These are phyloP conservation scores for Gonatopus flavifemur DNA, from an alignment of 1,140 invertebrate species.

Conservation along the genomic window DNA sequence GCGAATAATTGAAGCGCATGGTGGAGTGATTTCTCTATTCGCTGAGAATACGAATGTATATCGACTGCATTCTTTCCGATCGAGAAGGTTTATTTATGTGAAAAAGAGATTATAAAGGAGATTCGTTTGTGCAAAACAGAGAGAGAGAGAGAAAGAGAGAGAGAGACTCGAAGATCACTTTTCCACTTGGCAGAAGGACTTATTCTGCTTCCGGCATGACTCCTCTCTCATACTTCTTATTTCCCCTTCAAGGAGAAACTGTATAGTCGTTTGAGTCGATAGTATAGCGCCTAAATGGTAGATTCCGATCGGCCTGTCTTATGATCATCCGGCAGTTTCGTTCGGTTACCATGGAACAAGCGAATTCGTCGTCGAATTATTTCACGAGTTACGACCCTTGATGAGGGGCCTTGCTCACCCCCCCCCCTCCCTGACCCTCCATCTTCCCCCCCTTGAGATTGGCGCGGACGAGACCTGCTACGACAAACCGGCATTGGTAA, in stretches of 20 bases:
- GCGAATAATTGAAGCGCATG: no score
- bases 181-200: neutral
- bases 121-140: no score
- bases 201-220: neutral
- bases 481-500: slow-evolving; percentile 32
- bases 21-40: no score
- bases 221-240: no score
- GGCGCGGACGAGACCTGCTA: no score
- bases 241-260: slow-evolving; percentile 15
- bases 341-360: slow-evolving; percentile 29
- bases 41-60: no score
- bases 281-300: slow-evolving; percentile 29
- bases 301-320: slow-evolving; percentile 41
- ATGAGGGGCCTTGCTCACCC: slow-evolving; percentile 49
- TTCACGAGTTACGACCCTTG: slow-evolving; percentile 50
- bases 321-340: slow-evolving; percentile 49
- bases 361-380: slow-evolving; percentile 42
- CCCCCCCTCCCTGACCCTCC: slow-evolving; percentile 3
- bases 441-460: slow-evolving; percentile 8
- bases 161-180: no score
- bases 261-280: slow-evolving; percentile 25
- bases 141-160: no score
- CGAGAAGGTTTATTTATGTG: no score
- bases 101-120: no score
- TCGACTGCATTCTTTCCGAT: no score